These are phyloP conservation scores for Propithecus perrieri DNA, from an alignment of 2,797 vertebrate genomes.

Conservation along the genomic window DNA sequence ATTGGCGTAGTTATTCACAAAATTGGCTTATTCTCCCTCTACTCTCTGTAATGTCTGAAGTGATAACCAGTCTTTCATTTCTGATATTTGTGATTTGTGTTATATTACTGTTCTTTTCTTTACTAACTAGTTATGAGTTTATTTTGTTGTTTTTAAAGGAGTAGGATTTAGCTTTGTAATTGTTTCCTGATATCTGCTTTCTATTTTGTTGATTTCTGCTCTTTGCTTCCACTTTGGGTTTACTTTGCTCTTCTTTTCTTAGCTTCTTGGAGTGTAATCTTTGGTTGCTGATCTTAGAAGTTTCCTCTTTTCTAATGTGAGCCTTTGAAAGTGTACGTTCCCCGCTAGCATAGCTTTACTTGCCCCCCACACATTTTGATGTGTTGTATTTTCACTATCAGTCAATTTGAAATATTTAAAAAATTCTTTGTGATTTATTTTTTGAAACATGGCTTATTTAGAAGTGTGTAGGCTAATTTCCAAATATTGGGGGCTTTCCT, in stretches of 20 bases:
- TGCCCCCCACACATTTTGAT: not conserved
- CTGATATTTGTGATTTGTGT: not conserved
- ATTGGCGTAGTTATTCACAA: not conserved
- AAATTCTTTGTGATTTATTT: conserved; percentile 17
- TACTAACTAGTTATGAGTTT: not conserved
- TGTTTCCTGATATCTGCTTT: not conserved
- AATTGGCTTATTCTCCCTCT: not conserved
- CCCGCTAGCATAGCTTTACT: not conserved
- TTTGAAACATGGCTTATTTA: conserved; percentile 15
- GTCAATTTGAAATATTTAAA: not conserved
- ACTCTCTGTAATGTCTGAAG: not conserved
- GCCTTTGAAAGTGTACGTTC: not conserved
- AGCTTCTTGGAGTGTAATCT: not conserved
- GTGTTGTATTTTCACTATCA: not conserved
- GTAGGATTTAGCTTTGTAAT: not conserved
- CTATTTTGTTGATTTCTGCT: not conserved
- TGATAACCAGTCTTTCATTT: not conserved
- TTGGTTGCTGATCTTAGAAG: not conserved
- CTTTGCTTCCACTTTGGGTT: not conserved
- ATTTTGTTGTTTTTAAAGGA: not conserved
- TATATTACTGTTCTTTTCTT: not conserved
- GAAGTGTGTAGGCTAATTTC: not conserved
- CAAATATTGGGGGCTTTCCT: not conserved
- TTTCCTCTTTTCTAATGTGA: not conserved
- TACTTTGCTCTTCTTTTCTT: not conserved